Conservation (phyloP, 2,113 vertebrate species). For the Brienomyrus brachyistius region DNA sequence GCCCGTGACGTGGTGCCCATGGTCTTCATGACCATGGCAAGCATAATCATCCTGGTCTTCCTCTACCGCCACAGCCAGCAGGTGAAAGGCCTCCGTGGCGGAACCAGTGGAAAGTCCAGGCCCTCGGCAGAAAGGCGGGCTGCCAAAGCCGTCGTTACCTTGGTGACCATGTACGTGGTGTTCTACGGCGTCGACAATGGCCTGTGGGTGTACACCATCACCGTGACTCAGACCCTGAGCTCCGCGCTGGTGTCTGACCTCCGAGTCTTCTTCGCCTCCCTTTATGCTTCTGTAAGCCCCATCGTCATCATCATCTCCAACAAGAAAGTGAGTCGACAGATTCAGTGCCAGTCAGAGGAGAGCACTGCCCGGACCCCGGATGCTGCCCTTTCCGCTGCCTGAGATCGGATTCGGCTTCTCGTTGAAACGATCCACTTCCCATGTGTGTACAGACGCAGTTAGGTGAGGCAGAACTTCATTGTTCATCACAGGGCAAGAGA, state of each 20-base stretch:
- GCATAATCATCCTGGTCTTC: slow-evolving; percentile 57
- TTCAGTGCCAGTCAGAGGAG: slow-evolving; percentile 39
- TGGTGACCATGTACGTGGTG: slow-evolving; percentile 56
- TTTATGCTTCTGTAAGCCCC: slow-evolving; percentile 60
- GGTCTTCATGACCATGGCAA: slow-evolving; percentile 52
- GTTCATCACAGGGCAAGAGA: not conserved
- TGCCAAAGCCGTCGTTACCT: slow-evolving; percentile 52
- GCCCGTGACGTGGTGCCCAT: slow-evolving; percentile 61
- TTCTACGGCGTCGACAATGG: slow-evolving; percentile 61
- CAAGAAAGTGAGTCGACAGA: slow-evolving; percentile 53
- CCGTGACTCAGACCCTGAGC: slow-evolving; percentile 46
- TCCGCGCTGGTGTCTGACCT: slow-evolving; percentile 58
- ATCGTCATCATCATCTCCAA: slow-evolving; percentile 58
- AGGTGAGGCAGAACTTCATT: not conserved
- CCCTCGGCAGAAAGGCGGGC: slow-evolving; percentile 45
- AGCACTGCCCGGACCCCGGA: slow-evolving; percentile 26
- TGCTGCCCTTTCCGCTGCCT: slow-evolving; percentile 22
- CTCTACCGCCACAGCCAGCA: slow-evolving; percentile 56
- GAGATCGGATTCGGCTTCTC: slow-evolving; percentile 15
- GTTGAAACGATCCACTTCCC: not conserved
- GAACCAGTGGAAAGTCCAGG: not conserved
- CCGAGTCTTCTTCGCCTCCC: slow-evolving; percentile 58
- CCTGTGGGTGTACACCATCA: slow-evolving; percentile 64
- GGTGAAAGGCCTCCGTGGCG: slow-evolving; percentile 45
- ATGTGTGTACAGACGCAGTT: not conserved